These are phyloP conservation scores for Osmerus mordax DNA, from an alignment of 2,113 vertebrate genomes.

Conservation along the genomic window DNA sequence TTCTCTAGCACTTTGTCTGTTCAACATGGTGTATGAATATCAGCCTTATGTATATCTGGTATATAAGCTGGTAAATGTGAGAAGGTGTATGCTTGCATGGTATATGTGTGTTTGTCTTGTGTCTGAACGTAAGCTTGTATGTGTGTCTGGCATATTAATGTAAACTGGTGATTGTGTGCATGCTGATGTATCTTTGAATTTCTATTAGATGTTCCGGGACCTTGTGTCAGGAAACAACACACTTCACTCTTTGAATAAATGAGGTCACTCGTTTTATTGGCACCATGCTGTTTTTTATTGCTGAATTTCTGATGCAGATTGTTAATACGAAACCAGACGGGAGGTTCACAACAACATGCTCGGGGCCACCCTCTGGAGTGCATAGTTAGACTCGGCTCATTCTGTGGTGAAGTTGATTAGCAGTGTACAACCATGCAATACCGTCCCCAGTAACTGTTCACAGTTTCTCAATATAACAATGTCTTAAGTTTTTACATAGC, in stretches of 20 bases:
- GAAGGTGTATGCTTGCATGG: no score
- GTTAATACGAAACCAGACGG: conserved; percentile 73
- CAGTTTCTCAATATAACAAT: no score
- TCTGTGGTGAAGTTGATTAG: conserved; percentile 46
- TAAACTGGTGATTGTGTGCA: no score
- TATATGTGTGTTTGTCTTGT: no score
- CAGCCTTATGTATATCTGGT: background rate
- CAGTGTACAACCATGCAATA: conserved; percentile 38
- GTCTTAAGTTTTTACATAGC: no score
- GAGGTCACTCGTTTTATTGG: conserved; percentile 52
- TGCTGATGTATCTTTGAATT: no score
- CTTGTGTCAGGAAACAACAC: no score
- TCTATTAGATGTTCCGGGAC: no score
- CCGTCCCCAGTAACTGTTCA: no score
- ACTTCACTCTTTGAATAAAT: conserved; percentile 1
- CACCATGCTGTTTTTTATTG: conserved; percentile 84
- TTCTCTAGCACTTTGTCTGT: background rate
- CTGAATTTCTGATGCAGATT: conserved; percentile 65
- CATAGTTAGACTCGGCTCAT: conserved; percentile 70
- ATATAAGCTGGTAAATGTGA: no score
- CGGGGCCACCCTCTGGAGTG: conserved; percentile 69
- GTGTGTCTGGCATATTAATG: no score
- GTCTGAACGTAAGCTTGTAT: no score
- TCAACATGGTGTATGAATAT: background rate
- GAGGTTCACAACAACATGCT: conserved; percentile 71